Conservation (phyloP, 1,140 invertebrate genomes). For the Rhagoletis pomonella region DNA sequence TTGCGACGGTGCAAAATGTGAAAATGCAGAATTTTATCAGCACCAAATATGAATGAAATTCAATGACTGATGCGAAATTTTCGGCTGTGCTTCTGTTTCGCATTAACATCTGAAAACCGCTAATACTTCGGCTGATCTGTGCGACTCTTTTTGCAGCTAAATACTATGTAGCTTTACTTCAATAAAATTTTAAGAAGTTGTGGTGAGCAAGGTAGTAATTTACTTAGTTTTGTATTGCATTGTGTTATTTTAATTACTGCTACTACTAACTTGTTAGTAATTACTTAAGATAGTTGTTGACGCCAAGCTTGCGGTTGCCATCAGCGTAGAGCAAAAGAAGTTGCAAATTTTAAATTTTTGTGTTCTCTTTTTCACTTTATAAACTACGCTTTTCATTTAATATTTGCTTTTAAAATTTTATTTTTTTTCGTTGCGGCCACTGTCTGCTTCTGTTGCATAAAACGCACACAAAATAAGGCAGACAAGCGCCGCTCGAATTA, state of each 20-base stretch:
- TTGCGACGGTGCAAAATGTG: too few relatives aligned
- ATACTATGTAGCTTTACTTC: background rate
- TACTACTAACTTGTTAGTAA: background rate
- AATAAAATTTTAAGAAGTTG: background rate
- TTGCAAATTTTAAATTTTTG: background rate
- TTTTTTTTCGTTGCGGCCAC: too few relatives aligned
- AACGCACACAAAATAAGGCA: too few relatives aligned
- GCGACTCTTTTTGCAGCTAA: background rate
- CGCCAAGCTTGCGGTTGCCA: background rate
- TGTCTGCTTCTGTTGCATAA: too few relatives aligned
- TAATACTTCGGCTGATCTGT: background rate
- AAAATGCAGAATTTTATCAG: too few relatives aligned
- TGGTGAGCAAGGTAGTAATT: background rate
- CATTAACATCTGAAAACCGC: too few relatives aligned
- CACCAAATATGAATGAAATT: too few relatives aligned
- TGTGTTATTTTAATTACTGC: conserved; percentile 10
- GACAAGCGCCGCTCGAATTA: too few relatives aligned
- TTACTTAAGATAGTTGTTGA: background rate
- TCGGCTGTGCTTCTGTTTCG: too few relatives aligned
- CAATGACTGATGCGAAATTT: too few relatives aligned
- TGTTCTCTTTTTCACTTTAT: background rate
- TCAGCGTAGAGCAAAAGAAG: background rate
- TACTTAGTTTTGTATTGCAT: background rate
- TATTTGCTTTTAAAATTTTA: too few relatives aligned
- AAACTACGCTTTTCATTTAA: too few relatives aligned